A percentile compares a stretch with the other conserved stretches of the same genome.
Evolutionary conservation across 2,888 invertebrate species (phyloP).

Genomic region (Cephalotes varians): DNA sequence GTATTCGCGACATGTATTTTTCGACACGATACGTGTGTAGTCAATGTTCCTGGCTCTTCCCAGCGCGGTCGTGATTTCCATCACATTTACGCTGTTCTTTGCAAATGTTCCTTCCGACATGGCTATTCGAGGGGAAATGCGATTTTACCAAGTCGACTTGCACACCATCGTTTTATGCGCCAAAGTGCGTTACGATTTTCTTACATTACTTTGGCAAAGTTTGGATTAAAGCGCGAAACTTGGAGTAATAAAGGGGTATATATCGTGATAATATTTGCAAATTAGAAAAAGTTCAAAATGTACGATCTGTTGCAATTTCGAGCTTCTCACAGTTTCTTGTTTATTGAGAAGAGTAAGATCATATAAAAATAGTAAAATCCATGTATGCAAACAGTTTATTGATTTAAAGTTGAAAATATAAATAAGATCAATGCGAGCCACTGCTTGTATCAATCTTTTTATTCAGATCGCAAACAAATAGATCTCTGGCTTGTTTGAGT

Average conservation of each 20-base stretch:
- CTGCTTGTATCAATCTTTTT: not conserved
- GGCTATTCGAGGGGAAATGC: not conserved
- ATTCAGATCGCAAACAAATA: not conserved
- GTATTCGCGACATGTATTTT: conserved; percentile 25
- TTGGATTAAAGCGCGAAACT: not conserved
- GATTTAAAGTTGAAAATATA: not conserved
- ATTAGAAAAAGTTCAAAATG: not conserved
- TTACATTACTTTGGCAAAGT: not conserved
- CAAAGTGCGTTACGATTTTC: not conserved
- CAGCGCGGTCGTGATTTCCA: not conserved
- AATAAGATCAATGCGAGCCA: not conserved
- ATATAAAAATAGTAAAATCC: not conserved
- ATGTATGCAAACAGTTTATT: not conserved
- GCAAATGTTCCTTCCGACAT: not conserved
- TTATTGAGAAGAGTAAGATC: not conserved
- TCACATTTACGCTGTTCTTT: not conserved
- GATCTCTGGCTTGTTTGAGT: not conserved
- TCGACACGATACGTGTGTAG: conserved; percentile 34
- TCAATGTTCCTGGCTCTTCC: not conserved
- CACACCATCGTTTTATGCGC: not conserved
- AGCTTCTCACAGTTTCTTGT: not conserved
- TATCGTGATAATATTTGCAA: not conserved
- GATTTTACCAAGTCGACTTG: conserved; percentile 1
- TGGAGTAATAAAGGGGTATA: not conserved
- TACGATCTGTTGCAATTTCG: not conserved